phyloP scores from a whole-genome alignment of 2,888 invertebrate genomes.

The Dendrolimus houi region DNA sequence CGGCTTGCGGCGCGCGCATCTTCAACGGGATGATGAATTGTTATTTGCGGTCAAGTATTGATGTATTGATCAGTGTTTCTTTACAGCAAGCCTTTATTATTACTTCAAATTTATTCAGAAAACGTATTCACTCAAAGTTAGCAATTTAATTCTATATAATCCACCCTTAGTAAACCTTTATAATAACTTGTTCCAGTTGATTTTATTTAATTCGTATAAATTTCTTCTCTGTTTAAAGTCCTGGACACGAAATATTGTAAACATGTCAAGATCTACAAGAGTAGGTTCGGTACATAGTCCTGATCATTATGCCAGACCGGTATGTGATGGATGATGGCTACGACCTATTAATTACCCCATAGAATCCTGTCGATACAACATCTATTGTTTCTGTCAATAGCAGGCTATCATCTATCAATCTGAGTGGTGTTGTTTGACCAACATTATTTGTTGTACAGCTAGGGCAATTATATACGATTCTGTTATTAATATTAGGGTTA shows the following conservation, averaged over 20 bases:
- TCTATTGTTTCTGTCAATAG: slow-evolving; percentile 58
- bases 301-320: slow-evolving; percentile 21
- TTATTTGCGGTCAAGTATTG: slow-evolving; percentile 23
- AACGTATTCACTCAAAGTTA: no score
- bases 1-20: slow-evolving; percentile 16
- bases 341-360: slow-evolving; percentile 67
- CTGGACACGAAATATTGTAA: not conserved
- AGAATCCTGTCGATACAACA: slow-evolving; percentile 52
- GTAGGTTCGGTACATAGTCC: slow-evolving; percentile 5
- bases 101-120: no score
- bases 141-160: no score
- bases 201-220: no score
- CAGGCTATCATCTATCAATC: slow-evolving; percentile 56
- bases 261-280: not conserved
- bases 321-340: slow-evolving; percentile 51
- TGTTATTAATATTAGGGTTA: no score
- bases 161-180: no score
- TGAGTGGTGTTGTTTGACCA: slow-evolving; percentile 56
- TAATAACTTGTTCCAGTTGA: no score
- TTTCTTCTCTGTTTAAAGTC: not conserved
- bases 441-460: slow-evolving; percentile 46
- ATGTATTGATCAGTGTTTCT: slow-evolving; percentile 19
- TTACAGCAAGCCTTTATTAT: not conserved
- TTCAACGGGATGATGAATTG: slow-evolving; percentile 33
- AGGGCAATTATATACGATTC: slow-evolving; percentile 32